Evolutionary conservation across 2,888 invertebrate species (phyloP), one percentile per base, ranked within the genome.

Genomic region (Xiphydria camelus): DNA sequence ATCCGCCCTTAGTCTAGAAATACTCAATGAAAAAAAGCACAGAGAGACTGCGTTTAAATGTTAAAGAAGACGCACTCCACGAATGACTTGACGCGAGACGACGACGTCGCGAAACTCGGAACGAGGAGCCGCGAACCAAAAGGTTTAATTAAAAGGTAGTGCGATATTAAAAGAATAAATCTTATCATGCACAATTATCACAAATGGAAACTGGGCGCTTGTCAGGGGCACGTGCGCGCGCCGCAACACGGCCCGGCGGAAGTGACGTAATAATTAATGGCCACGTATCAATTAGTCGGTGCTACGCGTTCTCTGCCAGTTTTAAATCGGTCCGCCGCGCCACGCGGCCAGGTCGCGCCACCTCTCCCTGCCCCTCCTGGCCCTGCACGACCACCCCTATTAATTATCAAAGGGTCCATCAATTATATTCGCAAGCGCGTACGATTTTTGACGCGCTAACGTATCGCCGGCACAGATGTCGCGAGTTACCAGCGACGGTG

Each of bases 201-300:
- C 52, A 53, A 48, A 39, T 43, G 44, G 18, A 43, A 43, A 31
- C 37, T 43, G 33, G 43, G 44, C 47, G 49, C 50, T 55, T 70
- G 71, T 70, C 71, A 70, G 54, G 52, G 63, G 57, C 71, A 70
- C 70, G 67, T 70, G 70, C 54, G 67, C 64, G 58, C 47, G 57
- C 66, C 64, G 53, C 66, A 66, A 66, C 64, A 64, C 57, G 55
- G 59, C 59, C 63, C 66, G 59, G 58, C 65, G 68, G 62, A 68
- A 73, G 72, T 71, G 73, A 73, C 72, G 70, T 68, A 65, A 73
- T 74, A 74, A 74, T 73, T 73, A 73, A 73, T 73, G 69, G 71
- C 61, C 60, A 63, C 66, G 67, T 70, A 73, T 73, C 73, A 73
- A 73, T 73, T 73, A 71, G 66, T 64, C 56, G 53, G 48, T 46